phyloP scores from a whole-genome alignment of 2,113 vertebrate genomes.

The Podilymbus podiceps region DNA sequence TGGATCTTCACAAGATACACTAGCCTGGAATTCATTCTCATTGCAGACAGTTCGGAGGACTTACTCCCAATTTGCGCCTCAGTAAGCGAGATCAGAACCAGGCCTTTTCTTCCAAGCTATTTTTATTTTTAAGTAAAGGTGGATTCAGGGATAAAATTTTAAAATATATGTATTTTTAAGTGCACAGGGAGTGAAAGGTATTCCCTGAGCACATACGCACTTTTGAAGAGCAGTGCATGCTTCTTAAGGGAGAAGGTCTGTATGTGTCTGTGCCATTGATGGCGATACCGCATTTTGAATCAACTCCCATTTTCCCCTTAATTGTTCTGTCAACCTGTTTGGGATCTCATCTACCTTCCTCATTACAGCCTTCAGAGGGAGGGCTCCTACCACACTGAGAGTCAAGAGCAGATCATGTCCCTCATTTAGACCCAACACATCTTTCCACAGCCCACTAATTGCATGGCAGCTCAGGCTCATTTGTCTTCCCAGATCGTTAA shows the following conservation, averaged over 20 bases:
- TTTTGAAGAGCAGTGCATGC: background rate
- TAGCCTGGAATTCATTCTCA: background rate
- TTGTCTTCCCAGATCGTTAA: slow-evolving; percentile 82
- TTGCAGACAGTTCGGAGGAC: background rate
- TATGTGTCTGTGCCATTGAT: background rate
- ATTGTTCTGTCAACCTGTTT: slow-evolving; percentile 75
- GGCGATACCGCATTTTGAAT: background rate
- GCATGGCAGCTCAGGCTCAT: slow-evolving; percentile 81
- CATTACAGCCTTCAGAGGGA: slow-evolving; percentile 85
- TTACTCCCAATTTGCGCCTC: background rate
- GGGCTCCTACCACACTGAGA: slow-evolving; percentile 78
- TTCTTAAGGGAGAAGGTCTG: background rate
- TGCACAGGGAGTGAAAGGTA: background rate
- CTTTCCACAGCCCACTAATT: slow-evolving; percentile 85
- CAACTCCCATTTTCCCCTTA: slow-evolving; percentile 58
- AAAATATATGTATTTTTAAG: background rate
- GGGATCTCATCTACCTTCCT: slow-evolving; percentile 71
- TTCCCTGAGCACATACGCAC: background rate
- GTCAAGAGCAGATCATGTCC: slow-evolving; percentile 88
- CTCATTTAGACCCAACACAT: slow-evolving; percentile 88
- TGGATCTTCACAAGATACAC: background rate
- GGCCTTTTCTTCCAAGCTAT: background rate
- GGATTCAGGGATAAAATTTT: background rate
- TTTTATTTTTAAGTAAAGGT: background rate
- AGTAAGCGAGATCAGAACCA: background rate